phyloP scores from a whole-genome alignment of 2,888 invertebrate species.

The Capitulum mitella region DNA sequence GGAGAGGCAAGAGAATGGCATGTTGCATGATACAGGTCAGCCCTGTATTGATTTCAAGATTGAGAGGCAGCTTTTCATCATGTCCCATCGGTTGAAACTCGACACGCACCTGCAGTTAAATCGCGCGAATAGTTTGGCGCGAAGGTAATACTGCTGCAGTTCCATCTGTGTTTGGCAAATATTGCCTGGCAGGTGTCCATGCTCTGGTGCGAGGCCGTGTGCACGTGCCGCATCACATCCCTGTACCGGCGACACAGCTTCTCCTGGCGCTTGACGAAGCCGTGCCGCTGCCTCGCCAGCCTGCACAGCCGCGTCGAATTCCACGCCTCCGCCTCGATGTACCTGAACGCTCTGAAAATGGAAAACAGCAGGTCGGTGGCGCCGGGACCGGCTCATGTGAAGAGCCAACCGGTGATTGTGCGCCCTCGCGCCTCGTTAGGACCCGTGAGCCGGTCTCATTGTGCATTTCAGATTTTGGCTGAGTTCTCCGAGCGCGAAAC shows the following conservation, averaged over 20 bases:
- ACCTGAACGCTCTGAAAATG: not conserved
- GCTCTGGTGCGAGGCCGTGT: slow-evolving; percentile 57
- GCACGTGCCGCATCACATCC: slow-evolving; percentile 60
- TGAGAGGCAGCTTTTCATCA: no score
- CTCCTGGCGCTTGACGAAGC: slow-evolving; percentile 38
- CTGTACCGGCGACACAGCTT: slow-evolving; percentile 40
- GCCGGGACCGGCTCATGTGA: no score
- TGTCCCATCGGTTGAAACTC: no score
- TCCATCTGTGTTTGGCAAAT: slow-evolving; percentile 69
- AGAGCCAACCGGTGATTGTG: not conserved
- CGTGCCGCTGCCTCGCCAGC: slow-evolving; percentile 38
- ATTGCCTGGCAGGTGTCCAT: slow-evolving; percentile 58
- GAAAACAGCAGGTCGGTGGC: no score
- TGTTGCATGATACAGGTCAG: no score
- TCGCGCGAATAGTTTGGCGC: slow-evolving; percentile 69
- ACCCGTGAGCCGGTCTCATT: no score
- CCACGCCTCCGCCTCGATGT: slow-evolving; percentile 1
- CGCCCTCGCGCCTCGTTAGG: not conserved
- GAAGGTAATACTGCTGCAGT: slow-evolving; percentile 65
- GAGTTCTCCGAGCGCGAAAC: not conserved
- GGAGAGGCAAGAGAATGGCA: no score
- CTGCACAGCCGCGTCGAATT: slow-evolving; percentile 37
- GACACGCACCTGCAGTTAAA: slow-evolving; percentile 61
- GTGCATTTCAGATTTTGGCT: not conserved
- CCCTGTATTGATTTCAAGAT: no score